Evolutionary conservation across 2,797 vertebrate genomes (phyloP), one percentile per base, ranked within the genome.

Genomic region (Heliangelus exortis): DNA sequence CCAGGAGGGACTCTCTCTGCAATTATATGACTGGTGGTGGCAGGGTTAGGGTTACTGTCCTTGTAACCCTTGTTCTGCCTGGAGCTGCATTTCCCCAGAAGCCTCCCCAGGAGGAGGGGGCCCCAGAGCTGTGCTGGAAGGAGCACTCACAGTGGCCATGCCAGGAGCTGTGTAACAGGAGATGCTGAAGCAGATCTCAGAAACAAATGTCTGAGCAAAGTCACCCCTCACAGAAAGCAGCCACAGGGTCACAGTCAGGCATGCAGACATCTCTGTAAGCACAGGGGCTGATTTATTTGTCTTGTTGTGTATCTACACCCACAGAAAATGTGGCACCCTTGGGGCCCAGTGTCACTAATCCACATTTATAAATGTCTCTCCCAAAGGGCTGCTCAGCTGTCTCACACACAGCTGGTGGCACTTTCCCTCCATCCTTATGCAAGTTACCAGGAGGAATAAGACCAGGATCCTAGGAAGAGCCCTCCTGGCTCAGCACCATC

Each of bases 11-110:
- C 17, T 4, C 29, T 55, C 15, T 51, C 68, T 19, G 16, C 73
- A n/a, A 4, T 3, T 3, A 0, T n/a, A 3, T 4, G 12, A 18
- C 2, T 8, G 57, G 16, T 7, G 47, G 65, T 20, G 41, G 54
- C 12, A 23, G 39, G 39, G 39, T 41, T 41, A 41, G 39, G 39
- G 39, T 41, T 41, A 63, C 53, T 59, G 59, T 59, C 29, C 41
- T 36, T 36, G 34, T 36, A 36, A 36, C 34, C 34, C 68, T 34
- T 33, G 45, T 33, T 50, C 58, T 9, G 12, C 18, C 51, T 23
- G 1, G 17, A 72, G 87, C 50, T 47, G 10, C 0, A 0, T 67
- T 55, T 83, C 45, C 58, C 39, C 75, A 69, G 55, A 26, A 87
- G 75, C 87, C 67, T 75, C 76, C 84, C 50, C 76, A 23, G 48